Percentiles rank a stretch among this genome's conserved stretches.
Evolutionary conservation across 1,140 invertebrate genomes (phyloP).

Genomic region (Atta colombica): DNA sequence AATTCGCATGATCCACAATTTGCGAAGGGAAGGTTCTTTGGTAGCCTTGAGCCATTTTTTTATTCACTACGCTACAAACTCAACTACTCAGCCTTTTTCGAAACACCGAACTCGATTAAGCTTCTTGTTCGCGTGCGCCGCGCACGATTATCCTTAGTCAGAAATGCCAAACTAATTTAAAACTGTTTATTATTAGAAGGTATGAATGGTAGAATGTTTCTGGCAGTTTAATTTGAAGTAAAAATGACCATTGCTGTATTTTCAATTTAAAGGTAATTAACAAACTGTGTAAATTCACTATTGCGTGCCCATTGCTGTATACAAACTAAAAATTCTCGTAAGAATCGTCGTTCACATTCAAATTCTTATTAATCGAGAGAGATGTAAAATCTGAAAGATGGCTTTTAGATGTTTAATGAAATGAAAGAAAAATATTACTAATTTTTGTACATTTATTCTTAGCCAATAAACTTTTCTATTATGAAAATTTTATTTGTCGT

Average conservation of each 20-base stretch:
- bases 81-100: conserved; percentile 24
- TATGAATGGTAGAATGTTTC: conserved; percentile 68
- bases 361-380: not conserved
- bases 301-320: not conserved
- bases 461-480: not conserved
- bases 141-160: conserved; percentile 26
- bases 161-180: conserved; percentile 75
- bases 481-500: not conserved
- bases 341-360: not conserved
- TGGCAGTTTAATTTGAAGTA: conserved; percentile 67
- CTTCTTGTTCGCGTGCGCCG: conserved; percentile 28
- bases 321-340: conserved; percentile 4
- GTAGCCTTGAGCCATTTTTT: conserved; percentile 60
- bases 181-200: conserved; percentile 62
- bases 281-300: not conserved
- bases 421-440: conserved; percentile 9
- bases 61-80: conserved; percentile 5
- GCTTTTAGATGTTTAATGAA: not conserved
- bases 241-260: conserved; percentile 55
- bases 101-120: conserved; percentile 70
- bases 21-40: conserved; percentile 22
- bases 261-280: conserved; percentile 69
- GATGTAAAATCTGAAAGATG: not conserved
- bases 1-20: conserved; percentile 48
- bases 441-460: not conserved